Evolutionary conservation across 2,797 vertebrate species (phyloP).

Genomic region (Phataginus tetradactyla): DNA sequence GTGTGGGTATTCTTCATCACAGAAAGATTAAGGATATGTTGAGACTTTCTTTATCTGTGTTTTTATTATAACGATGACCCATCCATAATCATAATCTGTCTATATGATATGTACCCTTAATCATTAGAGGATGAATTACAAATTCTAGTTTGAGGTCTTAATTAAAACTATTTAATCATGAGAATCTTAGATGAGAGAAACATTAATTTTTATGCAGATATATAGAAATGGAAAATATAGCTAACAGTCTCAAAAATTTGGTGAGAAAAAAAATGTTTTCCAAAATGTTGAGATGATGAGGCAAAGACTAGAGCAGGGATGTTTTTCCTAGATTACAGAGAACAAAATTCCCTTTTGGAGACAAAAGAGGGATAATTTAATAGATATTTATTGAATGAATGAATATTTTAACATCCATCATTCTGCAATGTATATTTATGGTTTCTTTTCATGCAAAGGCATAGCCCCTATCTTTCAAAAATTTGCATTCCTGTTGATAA

Average conservation of each 20-base stretch:
- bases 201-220: neutral
- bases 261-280: neutral
- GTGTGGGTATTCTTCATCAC: neutral
- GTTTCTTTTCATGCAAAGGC: neutral
- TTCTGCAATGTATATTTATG: neutral
- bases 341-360: neutral
- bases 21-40: neutral
- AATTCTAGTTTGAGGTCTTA: conserved; percentile 1
- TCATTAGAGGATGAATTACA: neutral
- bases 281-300: neutral
- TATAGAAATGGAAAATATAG: neutral
- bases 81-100: neutral
- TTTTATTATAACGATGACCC: neutral
- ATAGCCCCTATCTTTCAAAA: neutral
- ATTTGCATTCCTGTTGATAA: neutral
- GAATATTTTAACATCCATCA: neutral
- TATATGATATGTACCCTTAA: neutral
- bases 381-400: neutral
- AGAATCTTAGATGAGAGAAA: neutral
- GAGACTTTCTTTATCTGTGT: neutral
- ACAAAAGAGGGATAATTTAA: neutral
- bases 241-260: neutral
- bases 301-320: neutral
- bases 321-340: neutral
- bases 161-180: neutral